phyloP scores from a whole-genome alignment of 2,113 vertebrate genomes.

The Perca schrenkii region DNA sequence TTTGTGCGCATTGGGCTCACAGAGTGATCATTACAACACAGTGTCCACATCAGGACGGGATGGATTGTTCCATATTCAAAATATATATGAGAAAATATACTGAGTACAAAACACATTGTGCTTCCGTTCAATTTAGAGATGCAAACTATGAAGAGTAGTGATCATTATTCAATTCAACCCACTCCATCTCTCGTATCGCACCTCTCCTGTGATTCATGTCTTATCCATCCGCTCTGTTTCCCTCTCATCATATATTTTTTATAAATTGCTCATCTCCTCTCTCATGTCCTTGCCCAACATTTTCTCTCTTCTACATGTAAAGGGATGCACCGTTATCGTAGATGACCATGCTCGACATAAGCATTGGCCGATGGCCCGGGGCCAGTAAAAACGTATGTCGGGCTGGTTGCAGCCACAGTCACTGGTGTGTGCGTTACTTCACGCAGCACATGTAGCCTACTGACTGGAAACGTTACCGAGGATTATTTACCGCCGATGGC shows the following conservation, averaged over 20 bases:
- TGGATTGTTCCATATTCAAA: background rate
- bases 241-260: background rate
- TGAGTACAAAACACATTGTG: background rate
- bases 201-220: background rate
- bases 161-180: conserved; percentile 13
- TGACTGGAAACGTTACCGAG: too few species aligned
- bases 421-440: too few species aligned
- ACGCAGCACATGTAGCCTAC: too few species aligned
- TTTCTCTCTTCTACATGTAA: conserved; percentile 17
- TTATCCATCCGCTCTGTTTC: background rate
- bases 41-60: conserved; percentile 21
- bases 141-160: conserved; percentile 26
- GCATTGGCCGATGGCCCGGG: too few species aligned
- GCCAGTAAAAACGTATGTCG: too few species aligned
- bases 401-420: too few species aligned
- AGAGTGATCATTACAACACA: conserved; percentile 32
- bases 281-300: background rate
- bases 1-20: conserved; percentile 30
- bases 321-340: background rate
- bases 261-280: background rate
- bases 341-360: too few species aligned
- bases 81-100: conserved; percentile 11
- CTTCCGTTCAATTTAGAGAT: conserved; percentile 13
- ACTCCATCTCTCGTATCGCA: background rate
- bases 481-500: too few species aligned